phyloP scores from a whole-genome alignment of 2,113 vertebrate genomes.

The Bucco capensis region DNA sequence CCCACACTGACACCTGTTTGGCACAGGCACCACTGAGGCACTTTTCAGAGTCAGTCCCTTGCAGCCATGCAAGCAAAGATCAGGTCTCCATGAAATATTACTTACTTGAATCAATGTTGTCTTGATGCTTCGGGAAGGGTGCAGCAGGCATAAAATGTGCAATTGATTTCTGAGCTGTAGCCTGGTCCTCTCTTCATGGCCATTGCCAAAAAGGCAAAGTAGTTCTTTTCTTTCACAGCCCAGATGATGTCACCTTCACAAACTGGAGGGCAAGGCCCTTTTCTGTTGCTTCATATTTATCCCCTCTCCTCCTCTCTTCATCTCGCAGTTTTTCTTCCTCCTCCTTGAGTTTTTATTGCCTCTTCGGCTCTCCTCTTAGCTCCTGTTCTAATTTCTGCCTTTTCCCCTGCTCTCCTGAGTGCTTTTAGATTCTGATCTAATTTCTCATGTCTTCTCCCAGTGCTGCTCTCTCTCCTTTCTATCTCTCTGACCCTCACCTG shows the following conservation, averaged over 20 bases:
- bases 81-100: constrained; percentile 73
- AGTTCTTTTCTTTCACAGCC: constrained; percentile 58
- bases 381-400: constrained; percentile 80
- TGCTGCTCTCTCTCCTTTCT: constrained; percentile 72
- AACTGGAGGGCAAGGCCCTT: constrained; percentile 52
- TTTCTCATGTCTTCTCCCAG: constrained; percentile 79
- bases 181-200: constrained; percentile 52
- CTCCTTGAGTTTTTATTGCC: constrained; percentile 70
- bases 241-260: constrained; percentile 39
- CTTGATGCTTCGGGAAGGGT: constrained; percentile 73
- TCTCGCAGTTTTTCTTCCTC: constrained; percentile 64
- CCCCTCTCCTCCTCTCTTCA: constrained; percentile 41
- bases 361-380: constrained; percentile 73
- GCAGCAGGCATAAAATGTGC: constrained; percentile 79
- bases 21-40: not conserved
- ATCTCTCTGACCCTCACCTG: constrained; percentile 72
- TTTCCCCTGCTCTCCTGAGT: constrained; percentile 76
- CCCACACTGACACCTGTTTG: not conserved
- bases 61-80: constrained; percentile 64
- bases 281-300: constrained; percentile 48
- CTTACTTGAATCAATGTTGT: constrained; percentile 81
- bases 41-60: not conserved
- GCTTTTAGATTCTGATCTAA: constrained; percentile 77
- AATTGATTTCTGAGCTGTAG: constrained; percentile 73
- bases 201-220: constrained; percentile 68